Base-by-base conservation (phyloP, 2,797 vertebrate species). In the Chrysolophus pictus region DNA sequence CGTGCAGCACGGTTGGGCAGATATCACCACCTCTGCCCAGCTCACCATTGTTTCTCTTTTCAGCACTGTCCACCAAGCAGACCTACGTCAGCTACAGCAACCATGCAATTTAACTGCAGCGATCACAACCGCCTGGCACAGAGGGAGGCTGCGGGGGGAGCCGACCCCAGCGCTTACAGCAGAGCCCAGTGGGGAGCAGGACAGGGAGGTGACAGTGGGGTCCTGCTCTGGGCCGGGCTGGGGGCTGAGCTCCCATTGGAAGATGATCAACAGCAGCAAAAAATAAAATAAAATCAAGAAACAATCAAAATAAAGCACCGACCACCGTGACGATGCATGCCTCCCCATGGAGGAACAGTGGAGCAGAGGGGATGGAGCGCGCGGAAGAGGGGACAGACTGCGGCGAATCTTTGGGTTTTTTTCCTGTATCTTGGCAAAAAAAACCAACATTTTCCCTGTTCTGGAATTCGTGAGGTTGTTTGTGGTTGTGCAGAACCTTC, bases 11-110 rank as follows among this genome's bases (percentile, higher is more conserved):
- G 78, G 49, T 29, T 9, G 11, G 26, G 49, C 49, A 73, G 12
- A 3, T 29, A 42, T 42, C 26, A 23, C 46, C 21, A 5, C 7
- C 26, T 63, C 18, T 46, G 35, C 82, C 56, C 4, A 4, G 51
- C 51, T 35, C 79, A 64, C 60, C 7, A 95, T 93, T 96, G 64
- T 96, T 96, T 97, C 96, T 96, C 87, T 59, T 88, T 97, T n/a
- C 97, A 99, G 99, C 97, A 29, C 96, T 98, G 98, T 98, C 98
- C 93, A 99, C 98, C 97, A 99, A 99, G 97, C 99, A 99, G 98
- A 99, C 99, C 75, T 99, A 99, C 62, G 99, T 99, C 98, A 99
- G 98, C 98, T 99, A 99, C 96, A 99, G 98, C 98, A 99, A 99
- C 98, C 99, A 99, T 51, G 98, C 99, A 78, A 99, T 99, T 98